phyloP scores from a whole-genome alignment of 2,797 vertebrate species.

The Tympanoctomys barrerae region DNA sequence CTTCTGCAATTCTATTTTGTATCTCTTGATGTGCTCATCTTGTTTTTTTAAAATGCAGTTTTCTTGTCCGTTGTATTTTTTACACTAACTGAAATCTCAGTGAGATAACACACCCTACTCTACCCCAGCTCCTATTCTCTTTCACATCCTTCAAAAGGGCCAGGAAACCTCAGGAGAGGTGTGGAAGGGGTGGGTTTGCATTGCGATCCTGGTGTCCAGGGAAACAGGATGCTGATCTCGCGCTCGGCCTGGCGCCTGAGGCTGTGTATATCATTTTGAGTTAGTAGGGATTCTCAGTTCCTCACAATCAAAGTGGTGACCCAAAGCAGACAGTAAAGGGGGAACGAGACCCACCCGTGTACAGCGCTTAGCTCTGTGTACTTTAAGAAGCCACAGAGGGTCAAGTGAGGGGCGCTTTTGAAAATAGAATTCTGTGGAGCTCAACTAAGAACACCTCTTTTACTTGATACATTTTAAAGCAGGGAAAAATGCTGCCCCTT shows the following conservation, averaged over 20 bases:
- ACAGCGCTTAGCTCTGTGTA: neutral
- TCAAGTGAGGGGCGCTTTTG: neutral
- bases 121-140: neutral
- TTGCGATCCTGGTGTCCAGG: neutral
- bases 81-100: neutral
- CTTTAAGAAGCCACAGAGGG: neutral
- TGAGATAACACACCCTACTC: neutral
- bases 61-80: neutral
- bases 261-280: neutral
- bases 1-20: neutral
- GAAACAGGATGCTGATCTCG: neutral
- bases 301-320: neutral
- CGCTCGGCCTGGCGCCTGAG: neutral
- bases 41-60: neutral
- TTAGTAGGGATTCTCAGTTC: neutral
- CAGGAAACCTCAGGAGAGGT: neutral
- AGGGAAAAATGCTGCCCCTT: neutral
- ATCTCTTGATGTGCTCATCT: neutral
- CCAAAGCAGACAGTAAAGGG: neutral
- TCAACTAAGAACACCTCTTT: neutral
- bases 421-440: neutral
- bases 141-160: neutral
- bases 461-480: conserved; percentile 13
- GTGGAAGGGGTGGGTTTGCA: neutral
- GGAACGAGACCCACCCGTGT: neutral